Conservation (phyloP, 2,113 vertebrate species). For the Corvus moneduloides region DNA sequence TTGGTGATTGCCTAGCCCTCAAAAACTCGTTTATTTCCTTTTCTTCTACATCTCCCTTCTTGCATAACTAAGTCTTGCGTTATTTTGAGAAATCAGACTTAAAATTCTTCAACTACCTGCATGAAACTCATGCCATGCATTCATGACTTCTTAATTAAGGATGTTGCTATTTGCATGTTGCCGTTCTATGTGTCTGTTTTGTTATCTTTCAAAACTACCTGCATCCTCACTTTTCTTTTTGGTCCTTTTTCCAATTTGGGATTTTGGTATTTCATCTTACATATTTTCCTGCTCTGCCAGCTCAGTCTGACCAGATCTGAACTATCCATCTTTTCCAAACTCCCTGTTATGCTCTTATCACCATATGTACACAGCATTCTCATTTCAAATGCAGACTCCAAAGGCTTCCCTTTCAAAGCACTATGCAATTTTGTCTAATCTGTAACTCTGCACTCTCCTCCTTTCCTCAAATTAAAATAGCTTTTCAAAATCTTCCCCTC, state of each 20-base stretch:
- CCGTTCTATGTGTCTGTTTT: neutral
- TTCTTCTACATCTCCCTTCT: neutral
- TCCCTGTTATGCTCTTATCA: neutral
- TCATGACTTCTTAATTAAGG: neutral
- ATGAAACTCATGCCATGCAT: neutral
- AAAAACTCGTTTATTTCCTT: neutral
- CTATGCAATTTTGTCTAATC: neutral
- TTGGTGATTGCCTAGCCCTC: neutral
- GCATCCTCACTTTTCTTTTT: neutral
- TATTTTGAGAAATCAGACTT: neutral
- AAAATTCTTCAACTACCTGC: neutral
- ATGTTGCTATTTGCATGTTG: neutral
- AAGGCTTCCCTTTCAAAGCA: neutral
- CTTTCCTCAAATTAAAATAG: neutral
- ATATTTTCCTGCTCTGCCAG: neutral
- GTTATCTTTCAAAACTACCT: neutral
- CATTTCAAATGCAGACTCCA: neutral
- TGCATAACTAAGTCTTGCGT: neutral
- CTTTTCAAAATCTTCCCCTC: neutral
- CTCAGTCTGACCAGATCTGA: neutral
- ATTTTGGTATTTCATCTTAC: neutral
- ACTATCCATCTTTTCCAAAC: neutral
- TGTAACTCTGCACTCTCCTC: neutral
- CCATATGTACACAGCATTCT: neutral
- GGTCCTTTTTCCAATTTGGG: neutral